These are phyloP conservation scores for Grantiella picta DNA, from an alignment of 2,113 vertebrate genomes.

Conservation along the genomic window DNA sequence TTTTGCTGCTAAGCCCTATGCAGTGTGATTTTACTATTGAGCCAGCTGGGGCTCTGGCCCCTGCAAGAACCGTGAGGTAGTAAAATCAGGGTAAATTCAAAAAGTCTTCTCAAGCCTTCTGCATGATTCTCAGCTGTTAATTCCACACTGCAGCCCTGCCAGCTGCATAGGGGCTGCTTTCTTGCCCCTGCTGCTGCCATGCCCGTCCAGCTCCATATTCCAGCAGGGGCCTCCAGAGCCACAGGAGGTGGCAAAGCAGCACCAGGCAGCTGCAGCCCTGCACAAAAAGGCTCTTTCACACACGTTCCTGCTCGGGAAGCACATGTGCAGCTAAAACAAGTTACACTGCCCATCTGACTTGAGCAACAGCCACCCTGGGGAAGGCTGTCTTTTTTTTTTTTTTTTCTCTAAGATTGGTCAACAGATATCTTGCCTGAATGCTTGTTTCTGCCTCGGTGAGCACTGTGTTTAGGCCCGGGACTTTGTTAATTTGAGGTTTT, in stretches of 20 bases:
- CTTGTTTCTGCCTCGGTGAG: background rate
- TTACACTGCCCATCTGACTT: constrained; percentile 32
- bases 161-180: constrained; percentile 2
- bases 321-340: constrained; percentile 32
- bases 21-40: background rate
- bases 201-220: background rate
- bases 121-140: background rate
- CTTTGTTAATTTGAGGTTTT: background rate
- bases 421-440: background rate
- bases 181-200: background rate
- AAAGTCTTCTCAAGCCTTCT: background rate
- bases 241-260: constrained; percentile 10
- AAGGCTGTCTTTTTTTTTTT: background rate
- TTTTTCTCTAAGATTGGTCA: background rate
- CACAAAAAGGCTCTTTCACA: constrained; percentile 52
- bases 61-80: background rate
- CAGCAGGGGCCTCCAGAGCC: constrained; percentile 54
- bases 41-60: constrained; percentile 3
- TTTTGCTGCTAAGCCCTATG: background rate
- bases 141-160: background rate
- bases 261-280: constrained; percentile 11
- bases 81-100: constrained; percentile 9
- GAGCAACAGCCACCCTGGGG: constrained; percentile 1
- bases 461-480: background rate
- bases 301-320: background rate